Base-by-base conservation (phyloP, 2,888 invertebrate genomes). In the Phorcus lineatus region DNA sequence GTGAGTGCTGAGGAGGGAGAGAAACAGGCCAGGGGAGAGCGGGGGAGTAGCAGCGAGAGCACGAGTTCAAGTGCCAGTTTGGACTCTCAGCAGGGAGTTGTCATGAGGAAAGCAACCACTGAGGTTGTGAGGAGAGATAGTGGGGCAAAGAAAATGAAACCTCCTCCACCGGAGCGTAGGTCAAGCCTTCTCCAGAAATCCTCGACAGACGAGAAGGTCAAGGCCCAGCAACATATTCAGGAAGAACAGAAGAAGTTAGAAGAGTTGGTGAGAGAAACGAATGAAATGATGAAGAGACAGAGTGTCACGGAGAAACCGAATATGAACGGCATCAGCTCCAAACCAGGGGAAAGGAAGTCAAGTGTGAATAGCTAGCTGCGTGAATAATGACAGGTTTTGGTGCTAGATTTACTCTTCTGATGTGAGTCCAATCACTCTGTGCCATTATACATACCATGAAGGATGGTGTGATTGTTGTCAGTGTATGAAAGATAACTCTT, bases 141-240 rank as follows among this genome's bases (percentile, higher is more conserved):
- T 17, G 74, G 74, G 22, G 77, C 28, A 17, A 87, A 84, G 54
- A 89, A 88, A 81, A 84, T 86, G 2, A 88, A 85, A 79, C 90
- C 90, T 40, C 86, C 88, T 17, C 90, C 89, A 13, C 90, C 90
- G 7, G 85, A 87, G 55, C 81, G 90, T 36, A 83, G 89, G 74
- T 89, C 90, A 70, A 90, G 90, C 81, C 83, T 90, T 31, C 80
- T 88, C 19, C 83, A 86, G 67, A 84, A 87, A 55, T 53, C 53
- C 6, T 19, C 74, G 3, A 17, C 47, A 9, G 55, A 55, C 9
- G 53, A 53, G 55, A 55, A 76, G 76, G 52, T 75, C 13, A 52
- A 28, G 24, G 54, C 53, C 17, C 53, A 53, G 28, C 53, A 55
- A 31, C 54, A 28, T 7, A 36, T 76, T 31, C 76, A 55, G 55